Conservation (phyloP, 2,797 vertebrate genomes). For the Sus cebifrons region DNA sequence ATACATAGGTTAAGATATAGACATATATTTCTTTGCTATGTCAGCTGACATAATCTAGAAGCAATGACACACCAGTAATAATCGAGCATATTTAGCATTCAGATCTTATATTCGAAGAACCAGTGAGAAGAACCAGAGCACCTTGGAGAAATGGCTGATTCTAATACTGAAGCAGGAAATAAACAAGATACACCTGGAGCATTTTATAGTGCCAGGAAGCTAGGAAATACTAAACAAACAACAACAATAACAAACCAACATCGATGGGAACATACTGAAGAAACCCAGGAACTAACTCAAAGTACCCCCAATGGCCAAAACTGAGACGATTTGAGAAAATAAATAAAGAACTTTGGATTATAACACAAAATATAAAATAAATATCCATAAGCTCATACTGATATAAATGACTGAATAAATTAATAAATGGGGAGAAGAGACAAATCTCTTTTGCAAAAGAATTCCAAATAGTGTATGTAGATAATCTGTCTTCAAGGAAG, state of each 20-base stretch:
- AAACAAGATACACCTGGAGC: neutral
- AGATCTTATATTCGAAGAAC: neutral
- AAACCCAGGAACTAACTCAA: neutral
- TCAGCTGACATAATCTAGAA: neutral
- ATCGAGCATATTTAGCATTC: neutral
- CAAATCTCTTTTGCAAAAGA: neutral
- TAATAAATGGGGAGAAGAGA: neutral
- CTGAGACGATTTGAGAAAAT: neutral
- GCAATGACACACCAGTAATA: neutral
- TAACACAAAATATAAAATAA: constrained; percentile 11
- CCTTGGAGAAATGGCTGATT: neutral
- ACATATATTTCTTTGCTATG: neutral
- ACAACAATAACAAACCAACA: neutral
- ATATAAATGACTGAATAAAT: neutral
- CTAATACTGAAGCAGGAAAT: neutral
- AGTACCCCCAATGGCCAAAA: neutral
- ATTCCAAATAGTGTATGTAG: neutral
- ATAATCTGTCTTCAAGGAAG: neutral
- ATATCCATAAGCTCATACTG: neutral
- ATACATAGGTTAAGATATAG: neutral
- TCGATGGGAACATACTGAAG: neutral
- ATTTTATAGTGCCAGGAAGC: neutral
- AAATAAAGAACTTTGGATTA: neutral
- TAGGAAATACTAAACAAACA: neutral
- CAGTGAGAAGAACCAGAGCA: neutral